These are phyloP conservation scores for Apocheima hispidaria DNA, from an alignment of 2,888 invertebrate species.

Conservation along the genomic window DNA sequence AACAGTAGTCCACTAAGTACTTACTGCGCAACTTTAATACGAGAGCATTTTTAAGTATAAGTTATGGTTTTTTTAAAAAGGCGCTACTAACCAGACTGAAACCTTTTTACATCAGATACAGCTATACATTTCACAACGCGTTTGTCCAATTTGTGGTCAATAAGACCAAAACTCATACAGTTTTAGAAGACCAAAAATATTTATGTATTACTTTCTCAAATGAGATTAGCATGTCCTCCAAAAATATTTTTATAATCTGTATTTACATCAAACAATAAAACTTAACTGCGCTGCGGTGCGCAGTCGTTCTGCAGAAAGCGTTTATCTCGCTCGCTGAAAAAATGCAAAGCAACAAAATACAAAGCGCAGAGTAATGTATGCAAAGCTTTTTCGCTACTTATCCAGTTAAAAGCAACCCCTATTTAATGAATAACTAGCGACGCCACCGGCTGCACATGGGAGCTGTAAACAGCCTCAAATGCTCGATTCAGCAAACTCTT, in stretches of 20 bases:
- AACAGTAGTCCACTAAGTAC: too few species aligned
- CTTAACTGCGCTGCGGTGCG: background rate
- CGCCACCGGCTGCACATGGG: constrained; percentile 25
- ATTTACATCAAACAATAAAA: constrained; percentile 3
- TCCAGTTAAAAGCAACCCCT: constrained; percentile 25
- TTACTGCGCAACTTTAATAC: too few species aligned
- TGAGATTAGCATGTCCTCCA: too few species aligned
- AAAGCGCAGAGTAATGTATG: constrained; percentile 24
- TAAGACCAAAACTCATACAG: too few species aligned
- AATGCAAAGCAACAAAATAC: constrained; percentile 9
- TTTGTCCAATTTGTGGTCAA: too few species aligned
- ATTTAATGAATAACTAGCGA: constrained; percentile 27
- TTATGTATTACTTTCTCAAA: too few species aligned
- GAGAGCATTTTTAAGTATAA: too few species aligned
- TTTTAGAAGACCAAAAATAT: too few species aligned
- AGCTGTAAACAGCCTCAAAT: constrained; percentile 24
- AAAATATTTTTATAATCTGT: background rate
- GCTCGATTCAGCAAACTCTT: constrained; percentile 21
- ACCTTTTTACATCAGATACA: too few species aligned
- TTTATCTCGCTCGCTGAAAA: constrained; percentile 3
- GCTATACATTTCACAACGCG: too few species aligned
- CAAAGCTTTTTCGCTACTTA: constrained; percentile 30
- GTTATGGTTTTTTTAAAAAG: too few species aligned
- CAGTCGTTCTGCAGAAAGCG: background rate
- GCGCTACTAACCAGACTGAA: too few species aligned